phyloP scores from a whole-genome alignment of 1,140 invertebrate species.

The Hydropsyche tenuis region DNA sequence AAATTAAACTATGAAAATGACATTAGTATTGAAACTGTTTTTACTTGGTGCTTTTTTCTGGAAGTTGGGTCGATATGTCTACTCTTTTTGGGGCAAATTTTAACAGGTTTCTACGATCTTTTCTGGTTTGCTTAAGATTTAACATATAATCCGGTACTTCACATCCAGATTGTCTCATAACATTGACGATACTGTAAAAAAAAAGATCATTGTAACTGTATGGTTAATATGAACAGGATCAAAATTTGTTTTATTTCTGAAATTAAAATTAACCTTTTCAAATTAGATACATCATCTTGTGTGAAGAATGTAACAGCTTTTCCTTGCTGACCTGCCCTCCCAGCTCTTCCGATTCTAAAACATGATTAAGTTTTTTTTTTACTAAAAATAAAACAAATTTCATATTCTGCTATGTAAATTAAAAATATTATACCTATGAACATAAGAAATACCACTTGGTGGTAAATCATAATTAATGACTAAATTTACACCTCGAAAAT shows the following conservation, averaged over 20 bases:
- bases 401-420: conserved; percentile 13
- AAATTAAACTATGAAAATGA: neutral
- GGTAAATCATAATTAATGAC: conserved; percentile 99
- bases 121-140: conserved; percentile 73
- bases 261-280: conserved; percentile 71
- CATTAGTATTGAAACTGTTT: neutral
- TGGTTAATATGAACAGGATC: no score
- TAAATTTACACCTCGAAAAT: conserved; percentile 96
- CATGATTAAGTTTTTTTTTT: conserved; percentile 3
- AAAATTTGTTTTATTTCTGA: neutral
- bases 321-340: conserved; percentile 87
- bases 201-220: conserved; percentile 44
- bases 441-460: conserved; percentile 88
- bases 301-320: conserved; percentile 96
- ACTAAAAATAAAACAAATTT: neutral
- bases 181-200: conserved; percentile 78
- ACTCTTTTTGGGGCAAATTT: conserved; percentile 67
- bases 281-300: conserved; percentile 80
- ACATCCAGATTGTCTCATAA: conserved; percentile 88
- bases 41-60: conserved; percentile 14
- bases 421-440: conserved; percentile 75
- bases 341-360: conserved; percentile 81
- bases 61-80: conserved; percentile 67
- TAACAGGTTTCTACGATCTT: conserved; percentile 67
- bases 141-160: conserved; percentile 91